phyloP scores from a whole-genome alignment of 2,888 invertebrate species.

The Drosophila nigritarsus region DNA sequence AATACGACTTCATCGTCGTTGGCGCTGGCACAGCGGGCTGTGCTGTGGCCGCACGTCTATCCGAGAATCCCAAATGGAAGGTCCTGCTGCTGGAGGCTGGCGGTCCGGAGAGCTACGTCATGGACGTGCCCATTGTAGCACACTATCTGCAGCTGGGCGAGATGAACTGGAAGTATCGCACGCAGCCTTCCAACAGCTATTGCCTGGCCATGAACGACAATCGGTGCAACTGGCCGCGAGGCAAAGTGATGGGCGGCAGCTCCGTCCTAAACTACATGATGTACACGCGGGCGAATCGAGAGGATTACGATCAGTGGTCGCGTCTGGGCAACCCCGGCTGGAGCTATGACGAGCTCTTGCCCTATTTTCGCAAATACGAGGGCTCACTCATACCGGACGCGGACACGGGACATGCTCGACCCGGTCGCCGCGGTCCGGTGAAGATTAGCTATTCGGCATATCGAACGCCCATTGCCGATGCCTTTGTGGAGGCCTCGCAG shows the following conservation, averaged over 20 bases:
- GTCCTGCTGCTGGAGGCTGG: slow-evolving; percentile 90
- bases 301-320: slow-evolving; percentile 92
- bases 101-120: slow-evolving; percentile 88
- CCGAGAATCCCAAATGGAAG: slow-evolving; percentile 89
- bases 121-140: slow-evolving; percentile 90
- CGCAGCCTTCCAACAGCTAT: slow-evolving; percentile 89
- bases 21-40: slow-evolving; percentile 94
- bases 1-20: slow-evolving; percentile 91
- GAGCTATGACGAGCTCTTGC: slow-evolving; percentile 89
- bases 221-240: slow-evolving; percentile 92
- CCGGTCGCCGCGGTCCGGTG: slow-evolving; percentile 86
- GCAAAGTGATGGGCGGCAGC: slow-evolving; percentile 93
- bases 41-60: slow-evolving; percentile 89
- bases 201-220: slow-evolving; percentile 90
- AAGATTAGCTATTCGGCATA: slow-evolving; percentile 86
- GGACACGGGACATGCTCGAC: slow-evolving; percentile 84
- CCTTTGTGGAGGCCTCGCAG: slow-evolving; percentile 88
- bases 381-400: slow-evolving; percentile 87
- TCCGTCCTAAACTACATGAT: slow-evolving; percentile 93
- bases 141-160: slow-evolving; percentile 89
- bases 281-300: slow-evolving; percentile 89
- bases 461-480: slow-evolving; percentile 86
- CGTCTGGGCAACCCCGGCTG: slow-evolving; percentile 90
- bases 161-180: slow-evolving; percentile 93
- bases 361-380: slow-evolving; percentile 92